Conservation (phyloP, 2,113 vertebrate species). For the Salvator merianae region DNA sequence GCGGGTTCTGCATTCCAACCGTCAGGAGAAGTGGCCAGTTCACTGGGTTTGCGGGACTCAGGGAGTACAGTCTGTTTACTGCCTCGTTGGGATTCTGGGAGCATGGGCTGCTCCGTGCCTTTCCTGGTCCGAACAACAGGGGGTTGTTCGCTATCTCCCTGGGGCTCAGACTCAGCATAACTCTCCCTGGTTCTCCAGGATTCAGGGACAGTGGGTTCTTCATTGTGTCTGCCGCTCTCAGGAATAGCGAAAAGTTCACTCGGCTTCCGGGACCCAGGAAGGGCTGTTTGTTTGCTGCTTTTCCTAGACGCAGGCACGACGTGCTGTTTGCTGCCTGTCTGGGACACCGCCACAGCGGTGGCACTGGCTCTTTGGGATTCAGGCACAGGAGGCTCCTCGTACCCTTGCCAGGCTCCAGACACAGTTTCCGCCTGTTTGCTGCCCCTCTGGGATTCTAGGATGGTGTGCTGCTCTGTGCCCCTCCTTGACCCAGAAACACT, state of each 20-base stretch:
- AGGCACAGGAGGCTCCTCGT: no score
- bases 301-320: not conserved
- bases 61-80: not conserved
- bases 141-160: not conserved
- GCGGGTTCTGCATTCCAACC: not conserved
- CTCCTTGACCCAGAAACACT: not conserved
- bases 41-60: not conserved
- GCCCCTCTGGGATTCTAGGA: not conserved
- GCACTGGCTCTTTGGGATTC: not conserved
- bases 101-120: not conserved
- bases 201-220: not conserved
- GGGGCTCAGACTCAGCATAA: not conserved
- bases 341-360: not conserved
- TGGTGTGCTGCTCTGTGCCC: rapidly evolving
- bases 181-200: not conserved
- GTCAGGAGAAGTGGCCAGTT: not conserved
- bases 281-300: not conserved
- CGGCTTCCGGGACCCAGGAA: not conserved
- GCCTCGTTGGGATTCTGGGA: not conserved
- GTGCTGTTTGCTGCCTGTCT: not conserved
- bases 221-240: not conserved
- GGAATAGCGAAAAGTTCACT: not conserved
- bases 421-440: not conserved
- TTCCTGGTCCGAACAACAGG: not conserved
- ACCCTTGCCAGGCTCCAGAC: no score